Evolutionary conservation across 2,113 vertebrate species (phyloP).

Genomic region (Suncus etruscus): DNA sequence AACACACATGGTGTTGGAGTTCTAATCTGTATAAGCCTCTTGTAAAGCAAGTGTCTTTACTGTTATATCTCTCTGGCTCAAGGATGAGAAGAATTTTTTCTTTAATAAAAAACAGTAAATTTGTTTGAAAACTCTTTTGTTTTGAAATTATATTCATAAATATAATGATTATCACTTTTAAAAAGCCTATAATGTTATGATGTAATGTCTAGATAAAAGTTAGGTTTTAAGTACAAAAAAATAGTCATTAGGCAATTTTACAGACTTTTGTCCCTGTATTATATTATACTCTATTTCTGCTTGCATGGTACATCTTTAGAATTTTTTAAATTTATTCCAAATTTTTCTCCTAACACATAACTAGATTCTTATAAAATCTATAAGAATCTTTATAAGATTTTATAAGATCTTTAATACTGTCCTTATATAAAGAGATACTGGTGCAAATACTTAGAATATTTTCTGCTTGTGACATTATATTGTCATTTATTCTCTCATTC

Average conservation of each 20-base stretch:
- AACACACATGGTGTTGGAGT: too few relatives aligned
- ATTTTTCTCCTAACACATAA: neutral
- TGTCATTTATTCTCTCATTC: neutral
- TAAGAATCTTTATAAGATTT: neutral
- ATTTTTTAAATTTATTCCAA: slow-evolving; percentile 40
- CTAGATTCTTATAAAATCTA: neutral
- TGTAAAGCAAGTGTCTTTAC: too few relatives aligned
- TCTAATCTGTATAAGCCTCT: too few relatives aligned
- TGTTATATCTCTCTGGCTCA: too few relatives aligned
- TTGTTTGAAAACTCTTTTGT: neutral
- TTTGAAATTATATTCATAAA: neutral
- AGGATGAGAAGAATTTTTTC: too few relatives aligned
- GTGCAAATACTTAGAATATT: slow-evolving; percentile 25
- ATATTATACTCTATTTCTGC: slow-evolving; percentile 9
- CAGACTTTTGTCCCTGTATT: slow-evolving; percentile 44
- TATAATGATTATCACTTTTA: slow-evolving; percentile 17
- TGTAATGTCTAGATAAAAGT: neutral
- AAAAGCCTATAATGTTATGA: slow-evolving; percentile 37
- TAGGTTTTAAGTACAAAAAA: slow-evolving; percentile 23
- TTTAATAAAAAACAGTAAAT: too few relatives aligned
- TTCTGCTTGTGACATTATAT: slow-evolving; percentile 50
- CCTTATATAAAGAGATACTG: neutral
- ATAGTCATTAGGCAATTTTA: slow-evolving; percentile 26
- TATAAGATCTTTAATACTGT: neutral
- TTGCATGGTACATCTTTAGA: neutral